These are phyloP conservation scores for Chironomus tentans DNA, from an alignment of 2,888 invertebrate species.

Conservation along the genomic window DNA sequence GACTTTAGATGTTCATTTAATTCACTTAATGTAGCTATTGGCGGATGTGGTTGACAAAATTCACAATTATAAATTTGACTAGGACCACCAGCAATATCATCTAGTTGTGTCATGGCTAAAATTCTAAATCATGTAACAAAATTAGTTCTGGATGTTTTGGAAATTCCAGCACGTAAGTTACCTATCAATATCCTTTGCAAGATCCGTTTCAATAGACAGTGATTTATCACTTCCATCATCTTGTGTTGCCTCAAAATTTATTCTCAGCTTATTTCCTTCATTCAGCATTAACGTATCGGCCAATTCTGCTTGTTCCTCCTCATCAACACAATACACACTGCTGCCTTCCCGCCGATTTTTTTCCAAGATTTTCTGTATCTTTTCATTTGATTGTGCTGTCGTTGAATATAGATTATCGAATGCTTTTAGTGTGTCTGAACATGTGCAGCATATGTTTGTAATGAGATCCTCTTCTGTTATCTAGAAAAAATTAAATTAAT, in stretches of 20 bases:
- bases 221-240: conserved; percentile 17
- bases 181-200: conserved; percentile 18
- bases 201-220: conserved; percentile 4
- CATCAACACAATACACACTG: no score
- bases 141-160: background rate
- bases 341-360: conserved; percentile 10
- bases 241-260: background rate
- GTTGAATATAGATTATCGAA: background rate
- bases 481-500: background rate
- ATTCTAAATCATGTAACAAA: background rate
- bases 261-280: conserved; percentile 5
- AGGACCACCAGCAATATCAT: background rate
- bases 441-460: conserved; percentile 14
- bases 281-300: background rate
- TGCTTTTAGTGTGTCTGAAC: background rate
- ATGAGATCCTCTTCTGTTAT: conserved; percentile 4
- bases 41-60: conserved; percentile 11
- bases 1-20: conserved; percentile 36
- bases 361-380: background rate
- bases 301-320: background rate
- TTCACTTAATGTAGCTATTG: conserved; percentile 11
- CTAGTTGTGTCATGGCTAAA: conserved; percentile 13
- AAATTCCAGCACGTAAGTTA: background rate
- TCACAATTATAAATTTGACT: conserved; percentile 14
- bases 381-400: background rate